Conservation (phyloP, 2,888 invertebrate species). For the Drepana falcataria region DNA sequence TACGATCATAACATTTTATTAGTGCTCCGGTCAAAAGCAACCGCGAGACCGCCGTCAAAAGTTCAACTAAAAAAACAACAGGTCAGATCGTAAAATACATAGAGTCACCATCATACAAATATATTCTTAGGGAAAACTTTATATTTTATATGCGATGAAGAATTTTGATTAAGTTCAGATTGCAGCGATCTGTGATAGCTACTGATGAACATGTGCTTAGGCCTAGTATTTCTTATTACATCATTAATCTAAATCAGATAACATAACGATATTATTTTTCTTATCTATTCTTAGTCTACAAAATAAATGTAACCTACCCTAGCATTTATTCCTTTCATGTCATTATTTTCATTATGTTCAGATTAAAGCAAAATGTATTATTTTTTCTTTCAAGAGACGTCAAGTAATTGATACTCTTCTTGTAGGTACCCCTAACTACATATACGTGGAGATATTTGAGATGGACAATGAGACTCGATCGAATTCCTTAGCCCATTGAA, state of each 20-base stretch:
- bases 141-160: background rate
- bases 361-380: conserved; percentile 31
- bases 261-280: no score
- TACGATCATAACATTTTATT: conserved; percentile 79
- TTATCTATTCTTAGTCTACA: no score
- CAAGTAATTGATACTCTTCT: conserved; percentile 47
- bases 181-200: background rate
- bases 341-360: conserved; percentile 23
- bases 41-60: conserved; percentile 72
- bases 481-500: conserved; percentile 77
- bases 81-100: conserved; percentile 74
- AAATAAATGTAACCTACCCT: no score
- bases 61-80: conserved; percentile 72
- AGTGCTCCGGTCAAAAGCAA: conserved; percentile 75
- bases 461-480: conserved; percentile 73
- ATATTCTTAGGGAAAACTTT: conserved; percentile 34
- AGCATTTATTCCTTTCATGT: background rate
- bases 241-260: no score
- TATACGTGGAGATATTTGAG: conserved; percentile 48
- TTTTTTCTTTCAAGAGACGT: conserved; percentile 32
- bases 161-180: no score
- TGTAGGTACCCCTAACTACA: conserved; percentile 32
- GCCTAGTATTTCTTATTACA: no score
- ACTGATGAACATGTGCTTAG: background rate
- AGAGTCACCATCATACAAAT: conserved; percentile 63